These are phyloP conservation scores for Campaea margaritaria DNA, from an alignment of 2,888 invertebrate genomes.

Conservation along the genomic window DNA sequence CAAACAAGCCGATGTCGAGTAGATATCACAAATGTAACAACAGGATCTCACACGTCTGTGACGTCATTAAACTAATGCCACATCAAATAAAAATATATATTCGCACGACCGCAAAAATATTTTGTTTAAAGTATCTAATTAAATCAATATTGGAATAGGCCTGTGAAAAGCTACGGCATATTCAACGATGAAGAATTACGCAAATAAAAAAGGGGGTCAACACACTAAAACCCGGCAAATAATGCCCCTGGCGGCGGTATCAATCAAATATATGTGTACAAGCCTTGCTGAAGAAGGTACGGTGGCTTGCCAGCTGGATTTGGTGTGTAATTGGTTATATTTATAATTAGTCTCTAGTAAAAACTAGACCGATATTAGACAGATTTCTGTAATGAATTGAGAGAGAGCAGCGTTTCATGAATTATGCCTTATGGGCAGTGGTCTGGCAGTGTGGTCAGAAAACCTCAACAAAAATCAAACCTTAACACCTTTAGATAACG, in stretches of 20 bases:
- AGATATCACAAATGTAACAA: slow-evolving; percentile 15
- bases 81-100: slow-evolving; percentile 26
- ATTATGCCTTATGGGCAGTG: background rate
- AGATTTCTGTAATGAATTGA: slow-evolving; percentile 9
- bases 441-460: background rate
- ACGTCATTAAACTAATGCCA: slow-evolving; percentile 26
- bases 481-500: background rate
- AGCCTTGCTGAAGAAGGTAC: background rate
- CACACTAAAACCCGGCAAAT: background rate
- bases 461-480: slow-evolving; percentile 3
- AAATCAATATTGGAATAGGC: slow-evolving; percentile 29
- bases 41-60: slow-evolving; percentile 30
- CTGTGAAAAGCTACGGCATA: slow-evolving; percentile 12
- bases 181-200: slow-evolving; percentile 7
- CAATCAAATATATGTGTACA: too few relatives aligned
- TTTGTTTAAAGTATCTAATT: slow-evolving; percentile 28
- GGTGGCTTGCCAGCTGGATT: background rate
- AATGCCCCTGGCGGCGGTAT: too few relatives aligned
- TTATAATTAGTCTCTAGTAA: too few relatives aligned
- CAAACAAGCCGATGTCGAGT: background rate
- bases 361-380: too few relatives aligned
- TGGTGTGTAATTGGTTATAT: too few relatives aligned
- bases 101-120: slow-evolving; percentile 17
- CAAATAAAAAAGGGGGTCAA: background rate
- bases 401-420: slow-evolving; percentile 1